These are phyloP conservation scores for Mycalesis mineus DNA, from an alignment of 2,888 invertebrate species.

Conservation along the genomic window DNA sequence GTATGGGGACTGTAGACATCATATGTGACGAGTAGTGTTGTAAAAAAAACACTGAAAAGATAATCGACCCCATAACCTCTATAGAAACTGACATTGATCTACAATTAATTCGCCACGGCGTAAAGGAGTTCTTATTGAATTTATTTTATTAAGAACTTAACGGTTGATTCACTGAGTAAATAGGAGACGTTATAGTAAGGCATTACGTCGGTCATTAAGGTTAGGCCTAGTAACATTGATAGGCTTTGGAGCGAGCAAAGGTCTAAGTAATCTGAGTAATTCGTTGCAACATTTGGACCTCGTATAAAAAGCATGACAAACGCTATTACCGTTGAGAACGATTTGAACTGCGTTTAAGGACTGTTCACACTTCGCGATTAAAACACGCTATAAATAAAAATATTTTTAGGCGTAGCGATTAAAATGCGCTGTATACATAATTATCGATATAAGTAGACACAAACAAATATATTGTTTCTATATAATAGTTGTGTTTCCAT, in stretches of 20 bases:
- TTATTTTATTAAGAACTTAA: not conserved
- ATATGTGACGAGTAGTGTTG: too few species aligned
- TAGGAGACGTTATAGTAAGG: not conserved
- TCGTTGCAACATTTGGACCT: slow-evolving; percentile 33
- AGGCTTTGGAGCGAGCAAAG: slow-evolving; percentile 31
- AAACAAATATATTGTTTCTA: too few species aligned
- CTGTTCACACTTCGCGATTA: slow-evolving; percentile 12
- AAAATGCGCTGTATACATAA: too few species aligned
- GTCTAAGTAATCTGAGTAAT: slow-evolving; percentile 30
- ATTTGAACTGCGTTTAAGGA: slow-evolving; percentile 34
- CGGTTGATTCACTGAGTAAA: slow-evolving; percentile 2
- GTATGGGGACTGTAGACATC: too few species aligned
- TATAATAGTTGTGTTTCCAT: too few species aligned
- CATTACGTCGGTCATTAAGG: slow-evolving; percentile 7
- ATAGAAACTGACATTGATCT: not conserved
- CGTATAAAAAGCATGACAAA: slow-evolving; percentile 51
- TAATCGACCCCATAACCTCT: not conserved
- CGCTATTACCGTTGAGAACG: slow-evolving; percentile 40
- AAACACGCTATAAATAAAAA: not conserved
- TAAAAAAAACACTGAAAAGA: not conserved
- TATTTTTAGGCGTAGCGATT: too few species aligned
- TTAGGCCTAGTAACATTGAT: slow-evolving; percentile 33
- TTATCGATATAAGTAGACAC: too few species aligned
- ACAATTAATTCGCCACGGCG: not conserved
- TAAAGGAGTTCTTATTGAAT: not conserved